Evolutionary conservation across 2,888 invertebrate species (phyloP).

Genomic region (Ennomos fuscantarius): DNA sequence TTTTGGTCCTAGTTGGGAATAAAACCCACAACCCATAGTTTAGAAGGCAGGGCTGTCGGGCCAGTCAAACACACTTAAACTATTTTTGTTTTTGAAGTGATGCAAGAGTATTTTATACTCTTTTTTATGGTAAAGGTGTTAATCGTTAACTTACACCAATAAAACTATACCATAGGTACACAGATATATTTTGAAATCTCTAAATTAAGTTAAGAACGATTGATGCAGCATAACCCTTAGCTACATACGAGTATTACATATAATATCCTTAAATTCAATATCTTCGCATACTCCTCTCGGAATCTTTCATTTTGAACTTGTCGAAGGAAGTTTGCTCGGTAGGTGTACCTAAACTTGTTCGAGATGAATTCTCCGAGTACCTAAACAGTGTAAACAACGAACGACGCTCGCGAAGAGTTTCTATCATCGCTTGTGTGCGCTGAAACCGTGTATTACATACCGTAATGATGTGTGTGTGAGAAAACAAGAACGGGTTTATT

Average conservation of each 20-base stretch:
- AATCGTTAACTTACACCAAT: no score
- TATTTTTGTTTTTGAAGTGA: no score
- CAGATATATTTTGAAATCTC: no score
- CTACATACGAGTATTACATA: background rate
- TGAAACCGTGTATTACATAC: background rate
- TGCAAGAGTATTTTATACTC: no score
- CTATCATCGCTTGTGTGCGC: conserved; percentile 25
- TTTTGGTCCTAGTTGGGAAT: no score
- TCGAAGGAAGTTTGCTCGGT: conserved; percentile 42
- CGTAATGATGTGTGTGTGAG: conserved; percentile 1
- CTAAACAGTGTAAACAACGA: conserved; percentile 50
- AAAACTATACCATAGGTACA: no score
- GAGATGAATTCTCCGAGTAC: conserved; percentile 29
- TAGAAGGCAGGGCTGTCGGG: no score
- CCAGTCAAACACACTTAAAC: no score
- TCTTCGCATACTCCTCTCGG: conserved; percentile 52
- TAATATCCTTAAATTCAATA: conserved; percentile 45
- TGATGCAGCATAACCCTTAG: background rate
- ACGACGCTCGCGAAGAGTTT: conserved; percentile 41
- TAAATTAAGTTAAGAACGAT: no score
- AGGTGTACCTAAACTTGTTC: conserved; percentile 27
- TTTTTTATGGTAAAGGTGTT: no score
- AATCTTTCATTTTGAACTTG: conserved; percentile 75
- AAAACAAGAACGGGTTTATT: background rate
- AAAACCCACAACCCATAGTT: no score